Percentiles rank a stretch among this genome's conserved stretches.
phyloP scores from a whole-genome alignment of 2,113 vertebrate species.

The Gobius niger region DNA sequence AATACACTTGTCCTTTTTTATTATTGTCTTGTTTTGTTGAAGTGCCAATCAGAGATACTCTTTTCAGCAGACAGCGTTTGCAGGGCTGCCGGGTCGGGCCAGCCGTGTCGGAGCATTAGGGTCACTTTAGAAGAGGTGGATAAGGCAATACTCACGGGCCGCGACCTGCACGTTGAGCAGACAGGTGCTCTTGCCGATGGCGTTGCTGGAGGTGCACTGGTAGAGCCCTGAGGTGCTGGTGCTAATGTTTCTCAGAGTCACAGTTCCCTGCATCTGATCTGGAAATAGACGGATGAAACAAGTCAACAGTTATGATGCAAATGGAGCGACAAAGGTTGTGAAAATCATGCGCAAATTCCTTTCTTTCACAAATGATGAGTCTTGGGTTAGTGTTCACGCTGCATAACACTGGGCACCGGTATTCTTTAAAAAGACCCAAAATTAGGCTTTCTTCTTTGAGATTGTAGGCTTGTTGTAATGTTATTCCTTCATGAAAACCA shows the following conservation, averaged over 20 bases:
- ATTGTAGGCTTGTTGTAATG: too few relatives aligned
- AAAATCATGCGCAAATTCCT: constrained; percentile 12
- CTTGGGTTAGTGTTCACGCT: constrained; percentile 16
- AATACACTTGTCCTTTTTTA: constrained; percentile 1
- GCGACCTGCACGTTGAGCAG: constrained; percentile 93
- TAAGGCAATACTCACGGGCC: constrained; percentile 84
- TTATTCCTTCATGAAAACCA: too few relatives aligned
- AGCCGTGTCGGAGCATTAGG: neutral
- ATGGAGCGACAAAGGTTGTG: neutral
- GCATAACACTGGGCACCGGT: constrained; percentile 40
- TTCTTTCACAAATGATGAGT: constrained; percentile 36
- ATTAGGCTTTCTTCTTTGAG: neutral
- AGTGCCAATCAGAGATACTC: constrained; percentile 13
- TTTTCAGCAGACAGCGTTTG: neutral
- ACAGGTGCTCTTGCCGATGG: constrained; percentile 94
- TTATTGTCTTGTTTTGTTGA: constrained; percentile 10
- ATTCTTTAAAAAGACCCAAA: neutral
- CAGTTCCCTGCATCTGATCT: constrained; percentile 97
- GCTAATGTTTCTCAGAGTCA: constrained; percentile 94
- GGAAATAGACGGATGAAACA: constrained; percentile 41
- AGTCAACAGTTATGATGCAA: neutral
- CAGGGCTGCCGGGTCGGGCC: neutral
- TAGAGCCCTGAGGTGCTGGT: constrained; percentile 90
- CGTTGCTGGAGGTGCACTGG: constrained; percentile 93
- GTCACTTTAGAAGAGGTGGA: neutral